Base-by-base conservation (phyloP, 1,140 invertebrate genomes). In the Drosophila rufa region DNA sequence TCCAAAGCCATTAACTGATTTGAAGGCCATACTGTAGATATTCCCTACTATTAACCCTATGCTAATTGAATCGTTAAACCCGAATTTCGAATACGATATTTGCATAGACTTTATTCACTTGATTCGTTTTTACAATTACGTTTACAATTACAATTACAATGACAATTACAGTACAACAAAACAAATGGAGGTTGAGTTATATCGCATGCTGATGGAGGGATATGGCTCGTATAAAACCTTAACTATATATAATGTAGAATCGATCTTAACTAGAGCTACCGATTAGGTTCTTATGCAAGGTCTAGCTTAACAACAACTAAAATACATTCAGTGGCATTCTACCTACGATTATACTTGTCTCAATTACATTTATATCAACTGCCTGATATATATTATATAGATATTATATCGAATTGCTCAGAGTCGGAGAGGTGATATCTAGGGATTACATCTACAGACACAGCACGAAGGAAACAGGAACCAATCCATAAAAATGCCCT, bases 401-500 rank as follows among this genome's bases (percentile, higher is more conserved):
- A 38, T 50, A 46, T 25, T 62, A 38, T 60, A 56, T 40, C 25
- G 58, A 65, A 53, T 50, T 58, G 66, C 67, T 73, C 67, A 60
- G 66, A 50, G 53, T 70, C 66, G 22, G 17, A 40, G 53, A 56
- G 53, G 36, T 36, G 46, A 17, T 56, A 25, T 73, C 77, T 86
- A 92, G 55, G 95, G 95, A 85, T 95, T 95, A 89, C 97, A 98
- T 86, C 97, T 94, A 92, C 98, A 98, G 17, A 98, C 96, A 93
- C 98, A 98, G 92, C 97, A 98, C 0, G 97, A 98, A 12, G 97
- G 97, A 93, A 98, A 98, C 55, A 97, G 95, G 93, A 98, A 98
- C 98, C 98, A 98, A 93, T 98, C 98, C 94, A 98, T 98, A 93
- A 98, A 98, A 73, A 98, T 98, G 57, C 97, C 98, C 89, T 97